Evolutionary conservation across 2,888 invertebrate species (phyloP), one percentile per base, ranked within the genome.

Genomic region (Zygaena filipendulae): DNA sequence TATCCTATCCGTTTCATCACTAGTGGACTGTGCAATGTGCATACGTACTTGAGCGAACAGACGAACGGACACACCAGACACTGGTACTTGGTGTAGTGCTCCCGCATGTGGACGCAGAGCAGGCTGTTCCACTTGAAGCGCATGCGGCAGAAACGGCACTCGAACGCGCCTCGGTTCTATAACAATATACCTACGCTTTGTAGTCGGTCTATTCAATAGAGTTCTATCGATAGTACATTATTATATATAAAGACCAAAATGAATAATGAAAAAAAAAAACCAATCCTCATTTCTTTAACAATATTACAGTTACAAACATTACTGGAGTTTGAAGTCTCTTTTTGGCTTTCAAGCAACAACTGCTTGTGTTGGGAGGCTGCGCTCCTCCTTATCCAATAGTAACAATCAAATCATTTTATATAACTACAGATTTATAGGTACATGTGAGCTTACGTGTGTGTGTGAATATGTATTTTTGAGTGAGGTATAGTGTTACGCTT

Each of bases 141-240:
- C 57, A 63, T 62, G 2, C 52, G 57, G 14, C 77, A 79, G 36
- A 74, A 64, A 0, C 57, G 52, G 34, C 77, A 79, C 35, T 63
- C 66, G 18, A 52, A 42, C 0, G 26, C 30, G 1, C 62, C 66
- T 10, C 49, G 33, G 2, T 42, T 30, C 67, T 67, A 46, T n/a
- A 30, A 30, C 53, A 13, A 31, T 43, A 45, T 21, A 49, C 49
- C 27, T 55, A 3, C 27, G 13, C 4, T 12, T 27, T 3, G 10
- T 19, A 24, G 25, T 21, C 13, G 13, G 12, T 11, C 4, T 16
- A 7, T 16, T 6, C 7, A 16, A 16, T 16, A 16, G n/a, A n/a
- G n/a, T n/a, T n/a, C n/a, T n/a, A n/a, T n/a, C n/a, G n/a, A n/a
- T n/a, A n/a, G n/a, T n/a, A n/a, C n/a, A n/a, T n/a, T n/a, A 16